Conservation (phyloP, 2,888 invertebrate species). For the Epinotia nisella region DNA sequence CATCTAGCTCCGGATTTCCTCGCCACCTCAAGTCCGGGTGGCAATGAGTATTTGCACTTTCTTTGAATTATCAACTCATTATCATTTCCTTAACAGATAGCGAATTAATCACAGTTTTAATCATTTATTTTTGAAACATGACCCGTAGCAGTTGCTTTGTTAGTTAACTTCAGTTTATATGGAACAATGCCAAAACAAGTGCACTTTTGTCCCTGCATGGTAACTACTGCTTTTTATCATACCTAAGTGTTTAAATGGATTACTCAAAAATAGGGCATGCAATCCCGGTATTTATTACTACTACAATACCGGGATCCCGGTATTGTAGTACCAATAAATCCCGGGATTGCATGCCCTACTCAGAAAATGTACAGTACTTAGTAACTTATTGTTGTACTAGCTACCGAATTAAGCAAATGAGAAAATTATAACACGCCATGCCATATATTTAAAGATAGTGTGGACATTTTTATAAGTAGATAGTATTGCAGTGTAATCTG, state of each 20-base stretch:
- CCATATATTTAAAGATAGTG: conserved; percentile 5
- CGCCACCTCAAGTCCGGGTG: not conserved
- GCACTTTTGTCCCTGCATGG: conserved; percentile 42
- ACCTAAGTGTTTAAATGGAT: not conserved
- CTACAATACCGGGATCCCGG: no score
- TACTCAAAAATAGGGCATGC: no score
- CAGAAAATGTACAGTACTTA: not conserved
- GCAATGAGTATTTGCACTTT: conserved; percentile 38
- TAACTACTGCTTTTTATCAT: conserved; percentile 28
- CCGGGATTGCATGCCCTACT: no score
- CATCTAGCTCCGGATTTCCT: conserved; percentile 20
- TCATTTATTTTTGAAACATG: conserved; percentile 30
- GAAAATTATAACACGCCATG: not conserved
- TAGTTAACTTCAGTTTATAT: conserved; percentile 29
- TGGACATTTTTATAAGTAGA: conserved; percentile 2
- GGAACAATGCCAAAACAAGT: conserved; percentile 41
- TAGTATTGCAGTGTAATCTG: conserved; percentile 17
- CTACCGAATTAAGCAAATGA: conserved; percentile 5
- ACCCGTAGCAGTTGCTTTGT: conserved; percentile 17
- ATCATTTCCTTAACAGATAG: conserved; percentile 42
- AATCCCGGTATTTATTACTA: no score
- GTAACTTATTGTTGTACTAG: not conserved
- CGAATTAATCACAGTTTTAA: conserved; percentile 30
- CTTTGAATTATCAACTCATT: conserved; percentile 39
- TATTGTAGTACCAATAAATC: no score